Evolutionary conservation across 2,113 vertebrate genomes (phyloP).

Genomic region (Amazona guildingii): DNA sequence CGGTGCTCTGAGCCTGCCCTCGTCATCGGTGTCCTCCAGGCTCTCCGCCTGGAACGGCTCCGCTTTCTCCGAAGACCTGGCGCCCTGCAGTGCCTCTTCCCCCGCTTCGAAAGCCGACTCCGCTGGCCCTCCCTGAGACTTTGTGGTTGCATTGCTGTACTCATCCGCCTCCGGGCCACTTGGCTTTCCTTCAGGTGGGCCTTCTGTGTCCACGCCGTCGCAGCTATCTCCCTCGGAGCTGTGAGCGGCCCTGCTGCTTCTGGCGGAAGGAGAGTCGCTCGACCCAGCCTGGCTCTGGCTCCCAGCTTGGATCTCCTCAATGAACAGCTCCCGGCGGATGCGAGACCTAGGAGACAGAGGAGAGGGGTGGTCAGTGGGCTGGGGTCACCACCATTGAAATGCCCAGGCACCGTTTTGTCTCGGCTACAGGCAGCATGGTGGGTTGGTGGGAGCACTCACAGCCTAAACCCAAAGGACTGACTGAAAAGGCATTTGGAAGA

Average conservation of each 20-base stretch:
- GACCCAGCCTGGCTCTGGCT: slow-evolving; percentile 85
- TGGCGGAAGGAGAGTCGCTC: slow-evolving; percentile 86
- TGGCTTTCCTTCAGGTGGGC: slow-evolving; percentile 73
- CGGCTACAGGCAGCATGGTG: rapidly evolving
- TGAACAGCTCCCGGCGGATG: slow-evolving; percentile 96
- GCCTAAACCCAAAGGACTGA: neutral
- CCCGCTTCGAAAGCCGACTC: slow-evolving; percentile 75
- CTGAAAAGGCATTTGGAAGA: neutral
- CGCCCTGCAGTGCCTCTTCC: slow-evolving; percentile 73
- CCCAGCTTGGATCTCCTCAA: slow-evolving; percentile 95
- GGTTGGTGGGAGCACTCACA: neutral
- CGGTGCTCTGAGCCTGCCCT: slow-evolving; percentile 64
- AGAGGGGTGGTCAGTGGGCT: neutral
- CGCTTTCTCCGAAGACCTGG: slow-evolving; percentile 65
- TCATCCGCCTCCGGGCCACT: slow-evolving; percentile 82
- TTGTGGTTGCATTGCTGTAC: slow-evolving; percentile 76
- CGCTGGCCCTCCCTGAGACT: slow-evolving; percentile 82
- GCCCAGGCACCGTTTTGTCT: neutral
- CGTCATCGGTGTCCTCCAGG: slow-evolving; percentile 77
- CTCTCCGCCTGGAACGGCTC: slow-evolving; percentile 61
- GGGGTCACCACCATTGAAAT: neutral
- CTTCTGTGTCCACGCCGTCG: slow-evolving; percentile 91
- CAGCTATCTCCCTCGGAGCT: slow-evolving; percentile 95
- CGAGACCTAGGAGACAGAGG: slow-evolving; percentile 84
- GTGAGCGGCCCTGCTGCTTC: slow-evolving; percentile 81